phyloP scores from a whole-genome alignment of 2,888 invertebrate species.

The Tromatobia lineatoria region DNA sequence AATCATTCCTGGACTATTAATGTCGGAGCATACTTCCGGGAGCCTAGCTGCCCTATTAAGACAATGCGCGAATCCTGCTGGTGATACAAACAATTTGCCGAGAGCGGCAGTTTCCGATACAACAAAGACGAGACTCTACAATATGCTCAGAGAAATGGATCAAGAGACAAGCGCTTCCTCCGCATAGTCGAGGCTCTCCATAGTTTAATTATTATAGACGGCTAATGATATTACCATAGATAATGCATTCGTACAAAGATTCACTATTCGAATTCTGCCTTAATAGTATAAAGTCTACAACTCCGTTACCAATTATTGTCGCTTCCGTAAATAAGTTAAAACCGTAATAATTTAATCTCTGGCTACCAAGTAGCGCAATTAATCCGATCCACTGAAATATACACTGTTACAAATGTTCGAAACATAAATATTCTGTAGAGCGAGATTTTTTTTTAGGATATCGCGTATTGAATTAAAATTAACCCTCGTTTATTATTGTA shows the following conservation, averaged over 20 bases:
- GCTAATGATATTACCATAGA: conserved; percentile 1
- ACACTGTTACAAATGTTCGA: too few relatives aligned
- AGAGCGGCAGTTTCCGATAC: conserved; percentile 86
- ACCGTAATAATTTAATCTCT: conserved; percentile 1
- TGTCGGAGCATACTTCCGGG: conserved; percentile 88
- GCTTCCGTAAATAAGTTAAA: conserved; percentile 26
- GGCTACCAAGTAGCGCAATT: conserved; percentile 1
- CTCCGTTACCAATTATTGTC: conserved; percentile 24
- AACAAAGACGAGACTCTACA: conserved; percentile 86
- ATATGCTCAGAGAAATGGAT: conserved; percentile 86
- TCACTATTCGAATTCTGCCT: conserved; percentile 48
- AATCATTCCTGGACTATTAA: conserved; percentile 88
- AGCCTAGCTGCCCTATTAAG: conserved; percentile 87
- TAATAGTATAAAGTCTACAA: conserved; percentile 45
- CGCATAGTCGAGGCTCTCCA: conserved; percentile 26
- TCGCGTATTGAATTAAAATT: too few relatives aligned
- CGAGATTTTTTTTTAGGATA: too few relatives aligned
- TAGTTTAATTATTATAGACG: background rate
- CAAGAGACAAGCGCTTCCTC: conserved; percentile 77
- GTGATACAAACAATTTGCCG: conserved; percentile 84
- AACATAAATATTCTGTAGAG: too few relatives aligned
- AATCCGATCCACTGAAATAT: background rate
- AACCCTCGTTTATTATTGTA: too few relatives aligned
- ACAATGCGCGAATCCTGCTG: conserved; percentile 87
- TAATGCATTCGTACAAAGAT: conserved; percentile 39